Conservation (phyloP, 2,113 vertebrate genomes). For the Corythaeola cristata region DNA sequence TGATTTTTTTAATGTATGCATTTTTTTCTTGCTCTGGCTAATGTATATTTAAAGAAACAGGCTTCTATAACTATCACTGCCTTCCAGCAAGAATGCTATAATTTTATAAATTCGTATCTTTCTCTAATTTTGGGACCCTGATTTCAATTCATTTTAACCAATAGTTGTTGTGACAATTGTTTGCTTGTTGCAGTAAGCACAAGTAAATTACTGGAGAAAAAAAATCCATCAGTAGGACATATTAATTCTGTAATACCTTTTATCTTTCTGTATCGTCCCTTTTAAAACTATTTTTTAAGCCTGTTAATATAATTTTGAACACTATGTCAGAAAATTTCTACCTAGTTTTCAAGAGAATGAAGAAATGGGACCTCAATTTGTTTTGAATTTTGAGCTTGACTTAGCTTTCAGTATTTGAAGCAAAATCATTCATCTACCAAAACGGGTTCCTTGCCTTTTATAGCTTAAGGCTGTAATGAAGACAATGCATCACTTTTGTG, state of each 20-base stretch:
- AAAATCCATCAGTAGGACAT: neutral
- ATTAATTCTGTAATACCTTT: neutral
- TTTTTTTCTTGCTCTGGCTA: neutral
- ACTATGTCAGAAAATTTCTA: neutral
- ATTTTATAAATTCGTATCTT: neutral
- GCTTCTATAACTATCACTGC: neutral
- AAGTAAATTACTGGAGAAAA: neutral
- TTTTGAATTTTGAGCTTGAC: conserved; percentile 63
- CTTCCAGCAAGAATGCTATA: neutral
- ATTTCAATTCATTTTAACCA: neutral
- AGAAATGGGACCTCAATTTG: neutral
- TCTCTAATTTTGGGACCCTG: neutral
- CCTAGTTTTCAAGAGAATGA: conserved; percentile 14
- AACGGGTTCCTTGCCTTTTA: conserved; percentile 73
- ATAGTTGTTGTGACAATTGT: neutral
- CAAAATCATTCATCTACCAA: conserved; percentile 72
- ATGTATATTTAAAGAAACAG: conserved; percentile 41
- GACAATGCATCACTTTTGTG: conserved; percentile 78
- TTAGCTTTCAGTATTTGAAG: conserved; percentile 73
- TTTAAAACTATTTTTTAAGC: conserved; percentile 23
- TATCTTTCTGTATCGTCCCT: neutral
- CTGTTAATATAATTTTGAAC: conserved; percentile 23
- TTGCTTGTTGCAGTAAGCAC: neutral
- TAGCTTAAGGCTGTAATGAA: conserved; percentile 77
- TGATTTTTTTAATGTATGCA: conserved; percentile 13